Evolutionary conservation across 2,888 invertebrate genomes (phyloP).

Genomic region (Antheraea assamensis): DNA sequence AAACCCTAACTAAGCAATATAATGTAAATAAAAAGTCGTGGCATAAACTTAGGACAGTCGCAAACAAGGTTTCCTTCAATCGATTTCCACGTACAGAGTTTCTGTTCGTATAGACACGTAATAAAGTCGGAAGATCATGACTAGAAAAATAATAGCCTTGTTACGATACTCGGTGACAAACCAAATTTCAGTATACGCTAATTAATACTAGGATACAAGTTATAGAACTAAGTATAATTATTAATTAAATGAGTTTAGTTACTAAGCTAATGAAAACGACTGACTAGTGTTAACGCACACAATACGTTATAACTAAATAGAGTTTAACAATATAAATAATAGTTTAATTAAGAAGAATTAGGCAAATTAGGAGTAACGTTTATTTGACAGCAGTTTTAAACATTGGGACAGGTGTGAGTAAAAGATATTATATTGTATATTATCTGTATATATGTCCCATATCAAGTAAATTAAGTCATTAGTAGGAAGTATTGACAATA

Average conservation of each 20-base stretch:
- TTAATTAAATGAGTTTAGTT: conserved; percentile 49
- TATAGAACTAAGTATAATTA: conserved; percentile 44
- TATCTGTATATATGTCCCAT: not conserved
- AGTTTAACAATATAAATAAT: conserved; percentile 15
- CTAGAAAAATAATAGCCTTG: conserved; percentile 64
- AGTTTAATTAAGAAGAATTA: conserved; percentile 4
- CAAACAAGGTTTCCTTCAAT: conserved; percentile 24
- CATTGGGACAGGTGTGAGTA: not conserved
- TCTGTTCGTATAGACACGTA: conserved; percentile 46
- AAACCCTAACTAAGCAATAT: not conserved
- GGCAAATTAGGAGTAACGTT: not conserved
- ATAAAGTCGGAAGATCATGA: conserved; percentile 58
- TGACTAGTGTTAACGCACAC: conserved; percentile 73
- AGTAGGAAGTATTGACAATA: not conserved
- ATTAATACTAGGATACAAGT: conserved; percentile 52
- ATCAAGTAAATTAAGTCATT: not conserved
- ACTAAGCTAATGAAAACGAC: conserved; percentile 66
- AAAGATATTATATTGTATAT: not conserved
- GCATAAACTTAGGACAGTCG: conserved; percentile 24
- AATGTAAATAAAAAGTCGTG: conserved; percentile 24
- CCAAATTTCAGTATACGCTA: conserved; percentile 57
- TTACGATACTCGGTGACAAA: conserved; percentile 24
- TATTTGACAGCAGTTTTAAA: not conserved
- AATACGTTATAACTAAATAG: conserved; percentile 46
- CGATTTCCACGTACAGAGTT: conserved; percentile 39